phyloP scores from a whole-genome alignment of 2,888 invertebrate genomes.

The Acrobasis consociella region DNA sequence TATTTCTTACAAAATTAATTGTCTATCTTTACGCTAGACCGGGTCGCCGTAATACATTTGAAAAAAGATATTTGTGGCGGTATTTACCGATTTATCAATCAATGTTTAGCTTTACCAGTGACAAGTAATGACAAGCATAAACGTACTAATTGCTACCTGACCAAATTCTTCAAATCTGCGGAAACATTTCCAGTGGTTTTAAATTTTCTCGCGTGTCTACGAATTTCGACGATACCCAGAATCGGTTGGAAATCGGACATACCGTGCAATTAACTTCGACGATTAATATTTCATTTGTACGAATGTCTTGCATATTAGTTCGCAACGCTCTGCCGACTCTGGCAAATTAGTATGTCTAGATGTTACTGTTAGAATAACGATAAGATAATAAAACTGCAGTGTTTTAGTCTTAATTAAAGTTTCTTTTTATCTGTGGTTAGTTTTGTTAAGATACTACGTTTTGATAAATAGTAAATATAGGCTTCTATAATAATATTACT shows the following conservation, averaged over 20 bases:
- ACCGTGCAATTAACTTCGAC: constrained; percentile 1
- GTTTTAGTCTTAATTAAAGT: neutral
- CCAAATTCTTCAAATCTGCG: constrained; percentile 1
- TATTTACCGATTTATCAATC: too few species aligned
- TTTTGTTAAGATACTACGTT: too few species aligned
- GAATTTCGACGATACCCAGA: constrained; percentile 16
- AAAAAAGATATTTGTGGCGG: too few species aligned
- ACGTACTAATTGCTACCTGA: too few species aligned
- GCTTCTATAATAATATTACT: too few species aligned
- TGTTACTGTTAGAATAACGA: neutral
- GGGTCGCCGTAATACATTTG: too few species aligned
- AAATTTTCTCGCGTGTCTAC: neutral
- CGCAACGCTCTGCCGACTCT: neutral
- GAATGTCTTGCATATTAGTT: constrained; percentile 5
- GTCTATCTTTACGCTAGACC: too few species aligned
- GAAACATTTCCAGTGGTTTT: neutral
- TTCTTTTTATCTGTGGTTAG: too few species aligned
- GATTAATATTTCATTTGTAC: constrained; percentile 1
- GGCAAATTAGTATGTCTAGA: neutral
- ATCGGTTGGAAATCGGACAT: constrained; percentile 18
- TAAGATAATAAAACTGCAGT: constrained; percentile 2
- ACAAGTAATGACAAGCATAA: too few species aligned
- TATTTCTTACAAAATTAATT: too few species aligned
- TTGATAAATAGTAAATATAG: too few species aligned
- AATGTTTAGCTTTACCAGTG: too few species aligned